Conservation (phyloP, 2,113 vertebrate species). For the Phocoena sinus region DNA sequence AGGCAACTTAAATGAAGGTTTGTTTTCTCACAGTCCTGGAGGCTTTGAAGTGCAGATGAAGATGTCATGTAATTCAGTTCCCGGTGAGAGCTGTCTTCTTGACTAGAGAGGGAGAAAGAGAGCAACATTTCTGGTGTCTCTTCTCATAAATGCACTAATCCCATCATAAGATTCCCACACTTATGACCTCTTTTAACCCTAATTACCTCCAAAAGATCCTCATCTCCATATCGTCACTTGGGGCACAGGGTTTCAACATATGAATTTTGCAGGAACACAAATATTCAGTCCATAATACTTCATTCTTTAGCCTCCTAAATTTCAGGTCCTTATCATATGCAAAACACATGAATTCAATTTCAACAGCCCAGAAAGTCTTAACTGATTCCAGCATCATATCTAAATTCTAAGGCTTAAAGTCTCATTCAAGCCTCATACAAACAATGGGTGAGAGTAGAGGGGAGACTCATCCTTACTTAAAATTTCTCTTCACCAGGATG, state of each 20-base stretch:
- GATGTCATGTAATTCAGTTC: background rate
- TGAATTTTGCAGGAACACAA: background rate
- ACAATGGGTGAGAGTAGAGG: background rate
- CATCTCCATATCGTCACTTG: background rate
- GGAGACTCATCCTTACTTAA: background rate
- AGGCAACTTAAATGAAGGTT: background rate
- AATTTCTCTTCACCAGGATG: background rate
- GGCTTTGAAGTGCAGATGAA: background rate
- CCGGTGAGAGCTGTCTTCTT: background rate
- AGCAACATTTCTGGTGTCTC: background rate
- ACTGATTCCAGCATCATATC: background rate
- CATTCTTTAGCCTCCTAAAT: background rate
- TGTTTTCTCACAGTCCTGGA: background rate
- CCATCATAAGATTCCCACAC: background rate
- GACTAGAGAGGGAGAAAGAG: too few species aligned
- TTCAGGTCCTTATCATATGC: background rate
- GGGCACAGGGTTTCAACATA: background rate
- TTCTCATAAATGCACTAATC: background rate
- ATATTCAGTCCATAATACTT: background rate
- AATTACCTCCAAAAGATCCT: background rate
- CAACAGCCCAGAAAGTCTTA: background rate
- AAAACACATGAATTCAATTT: background rate
- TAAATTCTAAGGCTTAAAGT: background rate
- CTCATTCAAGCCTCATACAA: background rate
- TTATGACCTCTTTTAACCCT: background rate